A percentile compares a stretch with the other conserved stretches of the same genome.
Evolutionary conservation across 2,888 invertebrate genomes (phyloP).

Genomic region (Lithosia quadra): DNA sequence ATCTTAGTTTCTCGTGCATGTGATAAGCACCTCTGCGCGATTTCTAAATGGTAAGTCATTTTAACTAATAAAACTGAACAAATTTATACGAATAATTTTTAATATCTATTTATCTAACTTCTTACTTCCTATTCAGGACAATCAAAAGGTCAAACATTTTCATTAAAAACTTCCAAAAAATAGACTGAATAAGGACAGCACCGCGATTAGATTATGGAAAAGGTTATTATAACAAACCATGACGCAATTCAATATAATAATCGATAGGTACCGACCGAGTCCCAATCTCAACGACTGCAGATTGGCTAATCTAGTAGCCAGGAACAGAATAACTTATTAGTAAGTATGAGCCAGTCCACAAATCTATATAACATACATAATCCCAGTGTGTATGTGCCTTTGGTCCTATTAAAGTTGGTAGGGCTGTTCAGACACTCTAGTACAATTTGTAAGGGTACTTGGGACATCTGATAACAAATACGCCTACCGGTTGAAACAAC

Average conservation of each 20-base stretch:
- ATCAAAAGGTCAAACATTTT: neutral
- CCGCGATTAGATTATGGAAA: neutral
- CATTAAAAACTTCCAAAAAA: neutral
- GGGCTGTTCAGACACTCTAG: slow-evolving; percentile 20
- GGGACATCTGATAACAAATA: slow-evolving; percentile 32
- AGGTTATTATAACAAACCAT: neutral
- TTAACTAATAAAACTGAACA: no score
- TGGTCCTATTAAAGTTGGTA: slow-evolving; percentile 13
- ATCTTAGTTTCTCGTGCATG: no score
- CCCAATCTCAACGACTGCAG: neutral
- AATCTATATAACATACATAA: neutral
- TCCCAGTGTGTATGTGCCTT: neutral
- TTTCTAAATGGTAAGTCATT: no score
- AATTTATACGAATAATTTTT: no score
- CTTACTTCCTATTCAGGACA: neutral
- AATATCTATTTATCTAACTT: no score
- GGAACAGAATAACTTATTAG: no score
- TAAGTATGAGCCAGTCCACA: neutral
- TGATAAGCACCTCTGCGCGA: no score
- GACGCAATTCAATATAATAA: neutral
- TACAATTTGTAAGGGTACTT: neutral
- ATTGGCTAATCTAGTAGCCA: no score
- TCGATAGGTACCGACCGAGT: neutral
- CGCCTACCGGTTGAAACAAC: neutral
- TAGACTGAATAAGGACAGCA: neutral